phyloP scores from a whole-genome alignment of 2,797 vertebrate species.

The Sebastes miniatus region DNA sequence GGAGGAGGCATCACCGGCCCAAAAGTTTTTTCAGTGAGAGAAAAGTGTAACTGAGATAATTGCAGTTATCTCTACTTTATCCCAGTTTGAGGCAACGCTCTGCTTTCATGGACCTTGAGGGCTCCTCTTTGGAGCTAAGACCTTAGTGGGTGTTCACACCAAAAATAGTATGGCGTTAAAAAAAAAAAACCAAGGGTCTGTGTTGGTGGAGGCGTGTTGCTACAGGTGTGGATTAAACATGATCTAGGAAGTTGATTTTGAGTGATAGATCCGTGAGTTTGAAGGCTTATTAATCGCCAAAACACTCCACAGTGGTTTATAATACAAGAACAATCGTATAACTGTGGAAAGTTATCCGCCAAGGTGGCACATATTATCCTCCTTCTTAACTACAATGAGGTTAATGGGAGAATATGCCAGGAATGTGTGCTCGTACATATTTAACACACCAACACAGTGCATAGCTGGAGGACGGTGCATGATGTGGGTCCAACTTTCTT shows the following conservation, averaged over 20 bases:
- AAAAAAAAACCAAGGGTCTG: not conserved
- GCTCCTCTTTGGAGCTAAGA: constrained; percentile 5
- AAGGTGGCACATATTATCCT: not conserved
- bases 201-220: not conserved
- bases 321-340: not conserved
- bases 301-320: not conserved
- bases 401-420: not conserved
- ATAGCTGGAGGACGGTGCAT: not conserved
- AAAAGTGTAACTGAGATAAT: constrained; percentile 32
- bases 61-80: constrained; percentile 35
- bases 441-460: not conserved
- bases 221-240: constrained; percentile 7
- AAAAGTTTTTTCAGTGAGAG: not conserved
- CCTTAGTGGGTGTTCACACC: constrained; percentile 7
- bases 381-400: not conserved
- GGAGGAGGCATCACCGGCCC: not conserved
- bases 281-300: not conserved
- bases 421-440: constrained; percentile 8
- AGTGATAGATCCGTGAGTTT: not conserved
- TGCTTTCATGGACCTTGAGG: constrained; percentile 9
- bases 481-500: too few relatives aligned
- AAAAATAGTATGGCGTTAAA: not conserved
- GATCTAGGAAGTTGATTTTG: not conserved
- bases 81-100: constrained; percentile 26
- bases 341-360: not conserved